A percentile compares a stretch with the other conserved stretches of the same genome.
Conservation (phyloP, 2,113 vertebrate genomes). For the Poecilia latipinna region DNA sequence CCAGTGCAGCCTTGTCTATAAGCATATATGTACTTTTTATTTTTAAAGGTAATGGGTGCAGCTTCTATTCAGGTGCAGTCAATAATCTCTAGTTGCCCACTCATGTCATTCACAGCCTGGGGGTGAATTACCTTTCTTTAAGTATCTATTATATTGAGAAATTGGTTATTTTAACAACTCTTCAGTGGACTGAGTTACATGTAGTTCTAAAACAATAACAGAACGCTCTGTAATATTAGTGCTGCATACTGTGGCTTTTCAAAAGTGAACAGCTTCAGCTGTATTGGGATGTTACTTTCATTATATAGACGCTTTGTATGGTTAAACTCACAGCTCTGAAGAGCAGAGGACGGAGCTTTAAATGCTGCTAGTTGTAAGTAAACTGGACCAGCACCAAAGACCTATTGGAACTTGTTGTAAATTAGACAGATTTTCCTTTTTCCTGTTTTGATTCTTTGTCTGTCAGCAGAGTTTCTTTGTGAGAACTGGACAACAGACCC, state of each 20-base stretch:
- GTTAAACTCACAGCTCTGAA: neutral
- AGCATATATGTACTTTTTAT: too few species aligned
- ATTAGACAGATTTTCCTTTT: neutral
- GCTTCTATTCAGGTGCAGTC: too few species aligned
- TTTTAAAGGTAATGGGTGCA: too few species aligned
- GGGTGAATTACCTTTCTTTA: too few species aligned
- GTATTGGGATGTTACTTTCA: neutral
- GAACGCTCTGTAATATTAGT: neutral
- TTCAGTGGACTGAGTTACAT: neutral
- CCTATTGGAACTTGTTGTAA: neutral
- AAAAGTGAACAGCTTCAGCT: too few species aligned
- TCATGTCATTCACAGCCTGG: too few species aligned
- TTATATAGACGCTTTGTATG: neutral
- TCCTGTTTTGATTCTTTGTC: neutral
- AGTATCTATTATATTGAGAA: too few species aligned
- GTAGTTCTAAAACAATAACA: neutral
- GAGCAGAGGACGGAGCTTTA: neutral
- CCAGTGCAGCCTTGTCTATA: too few species aligned
- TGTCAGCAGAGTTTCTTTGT: conserved; percentile 8
- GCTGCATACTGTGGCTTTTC: neutral
- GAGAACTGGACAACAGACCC: conserved; percentile 33
- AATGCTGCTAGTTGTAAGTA: neutral
- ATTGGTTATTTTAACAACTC: too few species aligned
- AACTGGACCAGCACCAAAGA: neutral
- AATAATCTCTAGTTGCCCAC: too few species aligned